These are phyloP conservation scores for Acleris cristana DNA, from an alignment of 2,888 invertebrate species.

Conservation along the genomic window DNA sequence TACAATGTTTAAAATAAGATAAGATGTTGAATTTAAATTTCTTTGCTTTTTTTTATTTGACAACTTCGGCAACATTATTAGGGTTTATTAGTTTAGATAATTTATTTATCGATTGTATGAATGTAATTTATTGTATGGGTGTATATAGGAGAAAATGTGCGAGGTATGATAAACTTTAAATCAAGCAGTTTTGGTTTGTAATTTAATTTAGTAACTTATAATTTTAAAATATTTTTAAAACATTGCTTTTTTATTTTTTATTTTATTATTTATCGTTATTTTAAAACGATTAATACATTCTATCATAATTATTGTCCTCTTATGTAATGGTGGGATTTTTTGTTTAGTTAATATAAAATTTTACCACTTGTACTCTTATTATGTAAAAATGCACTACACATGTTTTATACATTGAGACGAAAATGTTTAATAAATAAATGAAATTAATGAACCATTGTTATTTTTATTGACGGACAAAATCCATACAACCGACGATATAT, in stretches of 20 bases:
- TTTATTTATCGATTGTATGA: conserved; percentile 47
- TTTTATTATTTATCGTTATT: conserved; percentile 26
- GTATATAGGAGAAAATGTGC: conserved; percentile 36
- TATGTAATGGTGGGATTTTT: conserved; percentile 5
- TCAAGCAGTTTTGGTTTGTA: no score
- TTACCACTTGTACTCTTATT: conserved; percentile 33
- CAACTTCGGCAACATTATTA: background rate
- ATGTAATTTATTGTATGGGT: conserved; percentile 63
- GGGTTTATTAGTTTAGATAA: conserved; percentile 8
- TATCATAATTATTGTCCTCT: conserved; percentile 1
- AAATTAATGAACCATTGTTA: conserved; percentile 3
- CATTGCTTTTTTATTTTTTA: conserved; percentile 15
- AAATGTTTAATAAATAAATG: conserved; percentile 14
- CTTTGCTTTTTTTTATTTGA: no score
- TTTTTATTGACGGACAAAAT: background rate
- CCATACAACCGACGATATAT: background rate
- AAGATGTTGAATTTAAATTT: background rate
- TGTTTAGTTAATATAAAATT: conserved; percentile 21
- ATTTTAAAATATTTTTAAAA: conserved; percentile 5
- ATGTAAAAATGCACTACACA: conserved; percentile 35
- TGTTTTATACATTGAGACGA: conserved; percentile 23
- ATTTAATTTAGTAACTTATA: no score
- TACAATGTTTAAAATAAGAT: background rate
- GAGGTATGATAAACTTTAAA: conserved; percentile 30
- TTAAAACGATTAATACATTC: conserved; percentile 17